Evolutionary conservation across 2,888 invertebrate genomes (phyloP), one percentile per base, ranked within the genome.

Genomic region (Lomographa bimaculata): DNA sequence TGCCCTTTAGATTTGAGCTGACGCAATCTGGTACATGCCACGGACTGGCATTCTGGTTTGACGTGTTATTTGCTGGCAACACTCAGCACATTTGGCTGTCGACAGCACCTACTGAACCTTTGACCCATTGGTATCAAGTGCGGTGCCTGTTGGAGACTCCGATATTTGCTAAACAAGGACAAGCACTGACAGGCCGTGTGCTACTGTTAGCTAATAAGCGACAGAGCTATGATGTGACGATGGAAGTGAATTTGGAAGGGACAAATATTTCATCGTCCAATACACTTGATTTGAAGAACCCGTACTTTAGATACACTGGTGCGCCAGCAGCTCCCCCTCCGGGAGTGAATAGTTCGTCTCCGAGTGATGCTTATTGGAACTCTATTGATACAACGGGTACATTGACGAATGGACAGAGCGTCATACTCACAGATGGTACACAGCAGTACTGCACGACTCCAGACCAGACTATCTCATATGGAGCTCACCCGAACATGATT

Each of bases 101-200:
- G 3, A 99, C 99, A 3, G 95, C 98, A 0, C 99, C 99, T 0
- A 98, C 98, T 1, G 98, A 99, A 76, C 98, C 98, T 0, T 89
- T 99, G 8, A 99, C 99, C 12, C 99, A 99, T 81, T 99, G 99
- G 99, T 99, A 99, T 82, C 98, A 99, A 89, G 98, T 99, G 1
- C 93, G 99, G 14, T 99, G 99, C 78, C 91, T 99, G 47, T 82
- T 99, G 35, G 97, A 97, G 72, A 95, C 95, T 57, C 99, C 99
- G 1, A 92, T 99, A 26, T 95, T 99, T 69, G 96, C 97, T 9
- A 97, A 98, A 83, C 96, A 96, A 77, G 98, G 98, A 1, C 98
- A 99, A 74, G 91, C 94, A 4, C 87, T 98, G 34, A 94, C 95
- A 0, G 99, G 98, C 0, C 92, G 94, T 60, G 97, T 98, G 16